Conservation (phyloP, 2,888 invertebrate species). For the Calliscelio sp. region DNA sequence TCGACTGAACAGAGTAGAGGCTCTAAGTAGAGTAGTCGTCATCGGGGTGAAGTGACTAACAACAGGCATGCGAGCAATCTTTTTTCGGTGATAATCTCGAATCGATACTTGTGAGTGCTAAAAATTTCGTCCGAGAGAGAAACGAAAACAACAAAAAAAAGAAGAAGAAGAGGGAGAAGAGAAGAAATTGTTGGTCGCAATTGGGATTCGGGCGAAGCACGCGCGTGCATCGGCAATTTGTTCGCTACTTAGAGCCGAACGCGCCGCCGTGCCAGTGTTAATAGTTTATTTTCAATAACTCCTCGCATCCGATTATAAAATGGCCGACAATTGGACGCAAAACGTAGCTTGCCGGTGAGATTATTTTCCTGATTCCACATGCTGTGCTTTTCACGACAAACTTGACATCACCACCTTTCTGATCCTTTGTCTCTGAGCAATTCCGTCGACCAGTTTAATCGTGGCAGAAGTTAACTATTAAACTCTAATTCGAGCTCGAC, state of each 20-base stretch:
- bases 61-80: slow-evolving; percentile 33
- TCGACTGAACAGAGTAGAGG: too few relatives aligned
- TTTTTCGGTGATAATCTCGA: slow-evolving; percentile 18
- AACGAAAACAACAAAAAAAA: too few relatives aligned
- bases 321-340: slow-evolving; percentile 85
- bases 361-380: neutral
- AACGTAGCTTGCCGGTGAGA: slow-evolving; percentile 85
- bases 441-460: too few relatives aligned
- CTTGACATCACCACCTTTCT: too few relatives aligned
- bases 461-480: too few relatives aligned
- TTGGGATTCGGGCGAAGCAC: neutral
- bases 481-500: too few relatives aligned
- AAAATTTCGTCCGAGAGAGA: neutral
- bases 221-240: slow-evolving; percentile 4
- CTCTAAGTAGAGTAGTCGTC: neutral
- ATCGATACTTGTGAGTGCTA: slow-evolving; percentile 2
- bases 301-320: slow-evolving; percentile 80
- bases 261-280: slow-evolving; percentile 36
- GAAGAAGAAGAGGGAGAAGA: too few relatives aligned
- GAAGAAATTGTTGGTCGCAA: neutral
- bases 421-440: too few relatives aligned
- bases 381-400: too few relatives aligned
- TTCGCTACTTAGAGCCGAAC: slow-evolving; percentile 9
- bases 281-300: slow-evolving; percentile 77
- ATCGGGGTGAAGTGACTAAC: slow-evolving; percentile 32